phyloP scores from a whole-genome alignment of 2,888 invertebrate species.

The Chrysolina americana region DNA sequence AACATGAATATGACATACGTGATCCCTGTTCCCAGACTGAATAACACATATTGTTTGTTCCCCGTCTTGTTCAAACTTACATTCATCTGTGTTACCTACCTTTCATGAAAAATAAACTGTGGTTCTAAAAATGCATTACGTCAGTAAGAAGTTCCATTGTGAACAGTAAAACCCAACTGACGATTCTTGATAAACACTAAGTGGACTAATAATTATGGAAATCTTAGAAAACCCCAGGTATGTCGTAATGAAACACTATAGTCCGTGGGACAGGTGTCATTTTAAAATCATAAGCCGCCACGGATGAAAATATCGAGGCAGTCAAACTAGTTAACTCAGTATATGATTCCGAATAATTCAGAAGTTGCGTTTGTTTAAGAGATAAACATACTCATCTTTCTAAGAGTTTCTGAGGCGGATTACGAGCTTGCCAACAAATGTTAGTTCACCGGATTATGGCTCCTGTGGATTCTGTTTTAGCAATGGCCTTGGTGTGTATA shows the following conservation, averaged over 20 bases:
- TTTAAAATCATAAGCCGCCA: background rate
- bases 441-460: too few species aligned
- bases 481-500: too few species aligned
- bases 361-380: too few species aligned
- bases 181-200: constrained; percentile 4
- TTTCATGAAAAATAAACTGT: background rate
- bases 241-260: background rate
- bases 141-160: background rate
- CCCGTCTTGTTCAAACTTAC: background rate
- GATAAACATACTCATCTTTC: too few species aligned
- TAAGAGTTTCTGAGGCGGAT: too few species aligned
- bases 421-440: too few species aligned
- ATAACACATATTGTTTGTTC: too few species aligned
- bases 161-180: constrained; percentile 5
- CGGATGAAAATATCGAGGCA: background rate
- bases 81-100: too few species aligned
- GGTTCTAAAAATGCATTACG: background rate
- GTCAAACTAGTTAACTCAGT: background rate
- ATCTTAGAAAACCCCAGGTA: constrained; percentile 3
- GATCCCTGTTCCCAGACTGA: too few species aligned
- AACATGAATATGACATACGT: too few species aligned
- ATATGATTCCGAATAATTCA: too few species aligned
- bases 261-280: background rate
- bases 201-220: background rate
- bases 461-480: too few species aligned